These are phyloP conservation scores for Hippopotamyrus pictus DNA, from an alignment of 2,797 vertebrate species.

Conservation along the genomic window DNA sequence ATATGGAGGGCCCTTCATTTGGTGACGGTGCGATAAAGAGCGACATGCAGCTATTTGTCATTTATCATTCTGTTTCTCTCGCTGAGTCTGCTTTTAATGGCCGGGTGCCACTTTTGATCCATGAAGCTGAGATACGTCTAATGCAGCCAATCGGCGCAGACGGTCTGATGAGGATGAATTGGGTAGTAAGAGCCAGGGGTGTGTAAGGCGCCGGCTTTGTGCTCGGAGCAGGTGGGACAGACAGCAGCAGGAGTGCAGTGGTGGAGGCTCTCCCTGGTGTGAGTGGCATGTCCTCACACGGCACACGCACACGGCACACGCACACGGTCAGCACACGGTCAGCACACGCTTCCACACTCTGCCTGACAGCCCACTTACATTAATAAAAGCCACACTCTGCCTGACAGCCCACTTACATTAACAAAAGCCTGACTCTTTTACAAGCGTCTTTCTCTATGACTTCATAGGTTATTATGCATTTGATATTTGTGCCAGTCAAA, in stretches of 20 bases:
- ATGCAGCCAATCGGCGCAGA: neutral
- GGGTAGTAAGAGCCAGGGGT: neutral
- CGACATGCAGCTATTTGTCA: conserved; percentile 1
- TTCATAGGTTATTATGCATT: neutral
- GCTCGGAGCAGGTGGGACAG: neutral
- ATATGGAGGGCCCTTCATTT: neutral
- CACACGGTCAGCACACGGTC: neutral
- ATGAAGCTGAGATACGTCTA: conserved; percentile 9
- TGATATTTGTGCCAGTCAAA: neutral
- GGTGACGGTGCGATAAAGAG: neutral
- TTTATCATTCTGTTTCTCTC: conserved; percentile 4
- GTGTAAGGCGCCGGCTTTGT: neutral
- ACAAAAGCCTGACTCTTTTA: neutral
- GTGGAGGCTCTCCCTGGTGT: neutral
- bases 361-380: neutral
- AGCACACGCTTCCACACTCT: neutral
- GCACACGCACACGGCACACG: neutral
- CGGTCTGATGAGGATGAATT: neutral
- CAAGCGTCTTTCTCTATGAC: neutral
- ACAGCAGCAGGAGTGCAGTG: neutral
- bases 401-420: neutral
- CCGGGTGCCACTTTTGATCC: conserved; percentile 16
- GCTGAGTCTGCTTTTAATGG: conserved; percentile 11
- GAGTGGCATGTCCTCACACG: neutral
- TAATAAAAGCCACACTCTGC: neutral